phyloP scores from a whole-genome alignment of 1,140 invertebrate genomes.

The Bombus sylvicola region DNA sequence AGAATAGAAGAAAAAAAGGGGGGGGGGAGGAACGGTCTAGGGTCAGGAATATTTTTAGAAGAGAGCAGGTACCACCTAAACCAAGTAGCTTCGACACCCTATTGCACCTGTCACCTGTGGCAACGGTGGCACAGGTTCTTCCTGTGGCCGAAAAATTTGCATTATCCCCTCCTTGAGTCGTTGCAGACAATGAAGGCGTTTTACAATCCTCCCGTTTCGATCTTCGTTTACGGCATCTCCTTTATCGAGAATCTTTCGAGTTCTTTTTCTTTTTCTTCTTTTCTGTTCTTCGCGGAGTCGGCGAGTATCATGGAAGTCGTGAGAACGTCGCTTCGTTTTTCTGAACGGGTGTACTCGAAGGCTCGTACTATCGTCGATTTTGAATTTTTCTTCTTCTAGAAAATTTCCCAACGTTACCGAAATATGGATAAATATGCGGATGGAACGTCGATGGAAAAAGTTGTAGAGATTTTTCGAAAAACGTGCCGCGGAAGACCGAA shows the following conservation, averaged over 20 bases:
- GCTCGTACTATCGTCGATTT: too few species aligned
- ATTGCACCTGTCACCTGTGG: constrained; percentile 75
- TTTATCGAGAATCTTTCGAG: too few species aligned
- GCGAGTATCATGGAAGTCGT: rapidly evolving
- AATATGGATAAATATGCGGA: background rate
- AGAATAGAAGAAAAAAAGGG: constrained; percentile 57
- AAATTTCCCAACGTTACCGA: background rate
- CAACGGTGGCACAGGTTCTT: constrained; percentile 69
- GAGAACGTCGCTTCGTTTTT: background rate
- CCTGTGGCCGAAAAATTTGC: constrained; percentile 71
- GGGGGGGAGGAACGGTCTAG: constrained; percentile 62
- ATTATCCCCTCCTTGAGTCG: constrained; percentile 58
- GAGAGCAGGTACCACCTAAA: constrained; percentile 62
- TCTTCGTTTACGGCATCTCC: background rate
- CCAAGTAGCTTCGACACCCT: constrained; percentile 64
- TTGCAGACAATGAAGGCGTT: constrained; percentile 33
- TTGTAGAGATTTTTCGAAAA: too few species aligned
- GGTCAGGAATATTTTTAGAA: constrained; percentile 75
- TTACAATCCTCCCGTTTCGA: background rate
- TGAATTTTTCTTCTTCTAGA: rapidly evolving
- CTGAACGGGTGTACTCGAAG: too few species aligned
- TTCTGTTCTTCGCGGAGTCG: background rate
- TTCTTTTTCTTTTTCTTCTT: too few species aligned
- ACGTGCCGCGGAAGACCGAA: too few species aligned
- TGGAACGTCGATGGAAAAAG: too few species aligned